Evolutionary conservation across 1,140 invertebrate species (phyloP), one percentile per base, ranked within the genome.

Genomic region (Tetragnatha versicolor): DNA sequence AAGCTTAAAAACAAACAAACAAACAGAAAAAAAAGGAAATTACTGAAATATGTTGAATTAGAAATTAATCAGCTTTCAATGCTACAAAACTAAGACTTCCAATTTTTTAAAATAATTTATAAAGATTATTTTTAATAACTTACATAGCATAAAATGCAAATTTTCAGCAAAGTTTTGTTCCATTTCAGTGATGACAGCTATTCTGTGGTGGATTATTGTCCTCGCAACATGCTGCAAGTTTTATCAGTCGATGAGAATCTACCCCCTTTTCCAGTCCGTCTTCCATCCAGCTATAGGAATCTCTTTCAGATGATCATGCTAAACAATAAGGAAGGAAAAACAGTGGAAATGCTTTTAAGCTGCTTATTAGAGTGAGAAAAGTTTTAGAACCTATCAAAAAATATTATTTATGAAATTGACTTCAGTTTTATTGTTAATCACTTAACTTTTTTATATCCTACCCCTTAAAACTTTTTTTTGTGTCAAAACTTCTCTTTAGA

Each of bases 131-230:
- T n/a, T n/a, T n/a, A n/a, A n/a, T n/a, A n/a, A n/a, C n/a, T n/a
- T n/a, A n/a, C n/a, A n/a, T n/a, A n/a, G n/a, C n/a, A n/a, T n/a
- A n/a, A n/a, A n/a, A n/a, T n/a, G n/a, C n/a, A n/a, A n/a, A n/a
- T n/a, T n/a, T 27, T 65, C 27, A 42, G 25, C 22, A 27, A 4
- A 5, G 25, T 20, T 55, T n/a, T 29, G 3, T 79, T 58, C 47
- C 65, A 70, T 80, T 87, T 42, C 84, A 93, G 92, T 83, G 93
- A 96, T 60, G 91, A 93, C 27, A 88, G 84, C 58, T 95, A 91
- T 84, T 86, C 88, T n/a, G 93, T 94, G 12, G 87, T 94, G 68
- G 92, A 96, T 83, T 91, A 93, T 84, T 93, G 94, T 85, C 89
- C 91, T 49, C 88, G 93, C 63, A 94, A 91, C 85, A 88, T 95